These are phyloP conservation scores for Diadumene lineata DNA, from an alignment of 92 coral and sea anemone species.

Conservation along the genomic window DNA sequence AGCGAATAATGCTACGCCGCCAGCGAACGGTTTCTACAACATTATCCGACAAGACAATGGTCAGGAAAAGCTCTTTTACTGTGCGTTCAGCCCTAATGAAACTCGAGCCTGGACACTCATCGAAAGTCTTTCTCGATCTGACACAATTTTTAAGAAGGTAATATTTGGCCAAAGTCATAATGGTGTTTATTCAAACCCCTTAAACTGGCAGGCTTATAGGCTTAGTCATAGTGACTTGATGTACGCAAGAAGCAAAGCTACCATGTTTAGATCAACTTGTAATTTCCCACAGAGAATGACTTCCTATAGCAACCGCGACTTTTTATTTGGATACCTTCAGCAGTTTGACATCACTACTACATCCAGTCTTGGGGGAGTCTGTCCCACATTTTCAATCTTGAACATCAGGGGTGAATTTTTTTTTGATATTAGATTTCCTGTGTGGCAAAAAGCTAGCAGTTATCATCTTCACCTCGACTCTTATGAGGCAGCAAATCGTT, in stretches of 20 bases:
- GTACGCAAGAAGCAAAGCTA: background rate
- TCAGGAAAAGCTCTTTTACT: background rate
- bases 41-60: background rate
- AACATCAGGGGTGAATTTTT: background rate
- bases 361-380: background rate
- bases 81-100: conserved; percentile 7
- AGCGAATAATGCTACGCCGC: background rate
- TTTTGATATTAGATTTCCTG: too few species aligned
- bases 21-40: background rate
- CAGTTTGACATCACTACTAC: background rate
- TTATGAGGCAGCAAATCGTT: too few species aligned
- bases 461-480: too few species aligned
- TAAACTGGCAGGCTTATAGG: conserved; percentile 2
- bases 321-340: background rate
- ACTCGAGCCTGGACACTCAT: conserved; percentile 11
- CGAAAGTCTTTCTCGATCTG: background rate
- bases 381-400: background rate
- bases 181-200: background rate
- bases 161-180: background rate
- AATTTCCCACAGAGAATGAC: background rate
- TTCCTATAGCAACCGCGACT: background rate
- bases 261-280: conserved; percentile 15
- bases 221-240: conserved; percentile 2
- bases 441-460: too few species aligned
- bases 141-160: background rate